Percentiles rank a stretch among this genome's conserved stretches.
Evolutionary conservation across 2,797 vertebrate species (phyloP).

Genomic region (Valencia hispanica): DNA sequence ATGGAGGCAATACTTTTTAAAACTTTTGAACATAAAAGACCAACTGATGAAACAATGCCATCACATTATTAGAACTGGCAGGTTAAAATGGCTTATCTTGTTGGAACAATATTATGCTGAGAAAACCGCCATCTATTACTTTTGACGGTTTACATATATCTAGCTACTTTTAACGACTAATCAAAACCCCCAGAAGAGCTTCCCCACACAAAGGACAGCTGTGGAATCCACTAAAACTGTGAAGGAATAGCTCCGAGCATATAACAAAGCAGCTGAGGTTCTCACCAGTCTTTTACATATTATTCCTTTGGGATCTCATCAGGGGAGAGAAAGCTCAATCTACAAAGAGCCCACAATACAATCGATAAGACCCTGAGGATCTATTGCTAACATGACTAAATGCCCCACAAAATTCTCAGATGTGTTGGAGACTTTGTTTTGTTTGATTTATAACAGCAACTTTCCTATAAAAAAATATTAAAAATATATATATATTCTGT

Average conservation of each 20-base stretch:
- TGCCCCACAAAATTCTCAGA: neutral
- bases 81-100: neutral
- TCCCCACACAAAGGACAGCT: neutral
- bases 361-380: constrained; percentile 3
- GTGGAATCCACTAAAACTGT: neutral
- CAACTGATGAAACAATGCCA: neutral
- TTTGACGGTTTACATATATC: neutral
- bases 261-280: neutral
- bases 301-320: constrained; percentile 6
- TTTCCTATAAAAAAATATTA: neutral
- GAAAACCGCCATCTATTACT: neutral
- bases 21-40: neutral
- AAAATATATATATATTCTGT: neutral
- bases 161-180: neutral
- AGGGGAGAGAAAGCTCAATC: neutral
- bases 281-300: neutral
- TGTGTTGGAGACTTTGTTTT: constrained; percentile 1
- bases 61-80: neutral
- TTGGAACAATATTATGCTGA: neutral
- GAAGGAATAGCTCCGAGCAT: neutral
- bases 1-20: neutral
- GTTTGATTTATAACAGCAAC: neutral
- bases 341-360: constrained; percentile 1
- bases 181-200: too few relatives aligned
- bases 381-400: neutral